Evolutionary conservation across 2,888 invertebrate species (phyloP), one percentile per base, ranked within the genome.

Genomic region (Amiota communis): DNA sequence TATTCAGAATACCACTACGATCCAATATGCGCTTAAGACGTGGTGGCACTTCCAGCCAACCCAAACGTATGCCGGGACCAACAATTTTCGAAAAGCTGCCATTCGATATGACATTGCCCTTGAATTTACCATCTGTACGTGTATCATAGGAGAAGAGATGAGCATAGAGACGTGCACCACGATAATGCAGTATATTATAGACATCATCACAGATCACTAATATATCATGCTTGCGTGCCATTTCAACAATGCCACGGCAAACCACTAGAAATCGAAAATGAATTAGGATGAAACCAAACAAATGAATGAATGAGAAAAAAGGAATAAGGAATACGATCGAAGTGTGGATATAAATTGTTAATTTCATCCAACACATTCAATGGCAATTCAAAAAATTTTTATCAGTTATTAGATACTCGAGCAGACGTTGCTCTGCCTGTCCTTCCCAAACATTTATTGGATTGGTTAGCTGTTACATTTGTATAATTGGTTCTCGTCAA

Each of bases 51-150:
- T 93, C 93, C 36, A 93, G 86, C 93, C 93, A 93, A 3, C 93
- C 93, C 13, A 93, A 83, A n/a, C 93, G 90, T 15, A 93, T 81
- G 0, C 92, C 93, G 1, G 93, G 93, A 0, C 91, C 91, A 72
- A 93, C 85, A 68, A 93, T 91, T 88, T 93, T 93, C 0, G 93
- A 93, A 85, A 94, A 93, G 1, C 92, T 91, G 23, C 93, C 92
- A 83, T 93, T 93, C 0, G 93, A 93, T 53, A 93, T 89, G 4
- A 93, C 91, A 85, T 92, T 90, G 0, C 92, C 92, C 20, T 86
- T 85, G 74, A 88, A 91, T 13, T 88, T 85, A 0, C 79, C 20
- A 81, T 90, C 89, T 8, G 80, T 79, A 11, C 85, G 81, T 71
- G 87, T 79, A 80, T 93, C 93, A 78, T 91, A 93, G 4, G 90